Evolutionary conservation across 2,888 invertebrate species (phyloP).

Genomic region (Epistrophella euchroma): DNA sequence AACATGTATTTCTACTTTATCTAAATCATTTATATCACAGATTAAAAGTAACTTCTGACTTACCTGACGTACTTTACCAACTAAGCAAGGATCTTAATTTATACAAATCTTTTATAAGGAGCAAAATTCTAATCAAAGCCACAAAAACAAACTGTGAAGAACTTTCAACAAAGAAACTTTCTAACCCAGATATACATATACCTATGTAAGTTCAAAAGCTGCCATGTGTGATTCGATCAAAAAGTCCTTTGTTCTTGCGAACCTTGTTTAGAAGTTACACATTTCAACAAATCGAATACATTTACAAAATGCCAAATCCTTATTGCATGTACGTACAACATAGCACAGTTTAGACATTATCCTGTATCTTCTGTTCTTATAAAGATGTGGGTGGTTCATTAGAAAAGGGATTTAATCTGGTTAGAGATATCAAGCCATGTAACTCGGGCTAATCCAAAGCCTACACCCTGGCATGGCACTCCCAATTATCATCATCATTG

Average conservation of each 20-base stretch:
- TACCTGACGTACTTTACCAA: too few relatives aligned
- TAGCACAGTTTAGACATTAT: background rate
- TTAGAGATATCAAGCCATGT: slow-evolving; percentile 24
- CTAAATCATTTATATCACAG: background rate
- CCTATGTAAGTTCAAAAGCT: slow-evolving; percentile 1
- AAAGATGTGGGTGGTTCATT: slow-evolving; percentile 37
- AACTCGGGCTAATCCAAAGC: slow-evolving; percentile 12
- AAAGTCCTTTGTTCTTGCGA: background rate
- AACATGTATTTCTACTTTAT: too few relatives aligned
- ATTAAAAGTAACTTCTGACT: background rate
- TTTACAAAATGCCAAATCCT: background rate
- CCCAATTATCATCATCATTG: slow-evolving; percentile 6
- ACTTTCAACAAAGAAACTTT: background rate
- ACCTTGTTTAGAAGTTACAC: background rate
- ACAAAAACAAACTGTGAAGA: background rate
- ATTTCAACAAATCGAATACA: slow-evolving; percentile 18
- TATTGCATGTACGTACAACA: background rate
- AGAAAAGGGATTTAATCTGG: slow-evolving; percentile 20
- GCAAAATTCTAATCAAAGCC: background rate
- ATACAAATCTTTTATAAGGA: background rate
- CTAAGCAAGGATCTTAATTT: background rate
- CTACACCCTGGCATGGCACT: background rate
- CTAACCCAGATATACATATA: too few relatives aligned
- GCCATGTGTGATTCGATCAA: slow-evolving; percentile 15
- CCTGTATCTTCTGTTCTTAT: background rate